Evolutionary conservation across 1,140 invertebrate species (phyloP), one percentile per base, ranked within the genome.

Genomic region (Drosophila equinoxialis): DNA sequence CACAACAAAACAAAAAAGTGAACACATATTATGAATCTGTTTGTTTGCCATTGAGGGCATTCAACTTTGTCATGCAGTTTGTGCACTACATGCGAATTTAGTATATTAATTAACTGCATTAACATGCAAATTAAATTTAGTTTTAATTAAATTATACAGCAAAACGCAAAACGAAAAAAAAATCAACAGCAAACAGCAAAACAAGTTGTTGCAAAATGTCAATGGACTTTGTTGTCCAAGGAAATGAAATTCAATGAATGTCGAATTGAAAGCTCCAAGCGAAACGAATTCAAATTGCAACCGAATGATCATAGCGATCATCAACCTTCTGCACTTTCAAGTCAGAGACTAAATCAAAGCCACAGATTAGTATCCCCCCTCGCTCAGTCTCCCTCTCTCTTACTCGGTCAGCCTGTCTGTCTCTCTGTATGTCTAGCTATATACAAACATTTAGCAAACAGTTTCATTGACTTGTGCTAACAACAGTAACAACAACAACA

Each of bases 51-150:
- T 39, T 3, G 64, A 33, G 83, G 71, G 65, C 79, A 48, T 61
- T 87, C 75, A 70, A 76, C 82, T 23, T 45, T 3, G 13, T 39
- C 57, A 37, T 76, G 74, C 79, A 86, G 83, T 69, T 81, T 86
- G 85, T 72, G 45, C 45, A 51, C 45, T 51, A 51, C 20, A 51
- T 23, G 45, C 45, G 45, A 51, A 51, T 45, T 45, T 14, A 23
- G 20, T 51, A 23, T 51, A 51, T 23, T 75, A 74, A 71, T 83
- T 87, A 82, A 81, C 26, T 75, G 71, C 79, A 60, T 79, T 82
- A 77, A 60, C 79, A 86, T 87, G 83, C 69, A 83, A 86, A 86
- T 86, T 79, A 83, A 87, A 82, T 86, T 86, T 86, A 86, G 79
- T 86, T 87, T 51, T 79, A 87, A 87, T 86, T 87, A 71, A 87